Percentiles rank a stretch among this genome's conserved stretches.
phyloP scores from a whole-genome alignment of 2,797 vertebrate genomes.

The Pangasius krempfi region DNA sequence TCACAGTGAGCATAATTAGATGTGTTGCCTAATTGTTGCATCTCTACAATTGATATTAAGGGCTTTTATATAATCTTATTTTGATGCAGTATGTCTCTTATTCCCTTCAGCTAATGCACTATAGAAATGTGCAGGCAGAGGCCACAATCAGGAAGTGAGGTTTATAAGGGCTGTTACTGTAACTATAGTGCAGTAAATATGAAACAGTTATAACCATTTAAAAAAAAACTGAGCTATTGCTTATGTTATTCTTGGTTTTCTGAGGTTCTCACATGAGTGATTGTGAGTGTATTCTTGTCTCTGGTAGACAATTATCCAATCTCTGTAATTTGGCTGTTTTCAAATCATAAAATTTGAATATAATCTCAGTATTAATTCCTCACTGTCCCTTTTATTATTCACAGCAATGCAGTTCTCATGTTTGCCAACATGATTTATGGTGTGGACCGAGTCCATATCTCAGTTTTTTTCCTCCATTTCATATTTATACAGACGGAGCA shows the following conservation, averaged over 20 bases:
- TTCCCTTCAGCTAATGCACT: background rate
- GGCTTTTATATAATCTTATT: slow-evolving; percentile 8
- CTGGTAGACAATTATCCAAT: slow-evolving; percentile 37
- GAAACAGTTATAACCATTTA: background rate
- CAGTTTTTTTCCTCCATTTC: slow-evolving; percentile 36
- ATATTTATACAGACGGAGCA: slow-evolving; percentile 47
- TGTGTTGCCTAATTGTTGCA: background rate
- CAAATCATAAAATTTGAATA: slow-evolving; percentile 50
- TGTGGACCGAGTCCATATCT: slow-evolving; percentile 42
- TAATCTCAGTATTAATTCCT: slow-evolving; percentile 52
- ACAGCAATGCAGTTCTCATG: slow-evolving; percentile 46
- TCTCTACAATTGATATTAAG: background rate
- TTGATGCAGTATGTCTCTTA: background rate
- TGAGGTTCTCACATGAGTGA: background rate
- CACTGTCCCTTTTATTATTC: slow-evolving; percentile 55
- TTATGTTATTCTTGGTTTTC: background rate
- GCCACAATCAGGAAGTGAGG: background rate
- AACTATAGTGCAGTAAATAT: slow-evolving; percentile 11
- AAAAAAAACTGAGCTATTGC: slow-evolving; percentile 7
- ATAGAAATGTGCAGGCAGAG: background rate
- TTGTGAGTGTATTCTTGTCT: slow-evolving; percentile 37
- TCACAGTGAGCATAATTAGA: background rate
- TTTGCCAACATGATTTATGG: slow-evolving; percentile 56
- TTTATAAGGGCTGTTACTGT: slow-evolving; percentile 7
- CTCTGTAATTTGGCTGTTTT: slow-evolving; percentile 41